A percentile compares a stretch with the other conserved stretches of the same genome.
These are phyloP conservation scores for Arge pagana DNA, from an alignment of 2,888 invertebrate genomes.

Conservation along the genomic window DNA sequence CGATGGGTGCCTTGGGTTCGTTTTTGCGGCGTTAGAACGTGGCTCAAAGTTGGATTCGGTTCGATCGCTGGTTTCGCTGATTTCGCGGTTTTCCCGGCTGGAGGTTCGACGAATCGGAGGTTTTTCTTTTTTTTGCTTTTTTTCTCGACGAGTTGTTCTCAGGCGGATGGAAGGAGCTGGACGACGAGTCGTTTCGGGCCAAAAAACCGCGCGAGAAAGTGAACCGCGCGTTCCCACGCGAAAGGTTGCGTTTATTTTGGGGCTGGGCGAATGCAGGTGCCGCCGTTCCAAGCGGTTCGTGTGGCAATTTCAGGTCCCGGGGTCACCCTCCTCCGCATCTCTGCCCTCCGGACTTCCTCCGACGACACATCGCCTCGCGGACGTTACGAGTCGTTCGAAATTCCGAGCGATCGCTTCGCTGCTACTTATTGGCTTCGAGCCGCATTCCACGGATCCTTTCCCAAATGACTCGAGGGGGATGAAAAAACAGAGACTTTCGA, in stretches of 20 bases:
- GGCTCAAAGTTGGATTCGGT: no score
- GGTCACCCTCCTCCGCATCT: constrained; percentile 6
- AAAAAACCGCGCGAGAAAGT: background rate
- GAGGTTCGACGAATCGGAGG: background rate
- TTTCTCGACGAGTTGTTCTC: no score
- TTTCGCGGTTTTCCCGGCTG: no score
- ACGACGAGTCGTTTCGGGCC: background rate
- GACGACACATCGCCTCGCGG: background rate
- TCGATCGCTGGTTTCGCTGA: no score
- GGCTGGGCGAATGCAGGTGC: constrained; percentile 4
- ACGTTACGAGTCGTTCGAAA: constrained; percentile 12
- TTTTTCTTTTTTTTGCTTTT: background rate
- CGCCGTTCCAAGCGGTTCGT: background rate
- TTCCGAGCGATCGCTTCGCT: constrained; percentile 21
- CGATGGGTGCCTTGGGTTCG: no score
- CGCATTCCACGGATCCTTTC: constrained; percentile 18
- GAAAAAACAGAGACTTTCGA: background rate
- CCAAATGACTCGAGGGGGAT: constrained; percentile 8
- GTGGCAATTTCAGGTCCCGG: constrained; percentile 7
- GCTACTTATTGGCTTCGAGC: constrained; percentile 17
- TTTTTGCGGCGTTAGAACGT: no score
- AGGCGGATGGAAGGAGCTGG: background rate
- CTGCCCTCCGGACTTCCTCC: constrained; percentile 12
- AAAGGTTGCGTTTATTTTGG: background rate
- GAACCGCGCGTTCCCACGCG: constrained; percentile 2